Evolutionary conservation across 2,888 invertebrate genomes (phyloP).

Genomic region (Heliconius charithonia): DNA sequence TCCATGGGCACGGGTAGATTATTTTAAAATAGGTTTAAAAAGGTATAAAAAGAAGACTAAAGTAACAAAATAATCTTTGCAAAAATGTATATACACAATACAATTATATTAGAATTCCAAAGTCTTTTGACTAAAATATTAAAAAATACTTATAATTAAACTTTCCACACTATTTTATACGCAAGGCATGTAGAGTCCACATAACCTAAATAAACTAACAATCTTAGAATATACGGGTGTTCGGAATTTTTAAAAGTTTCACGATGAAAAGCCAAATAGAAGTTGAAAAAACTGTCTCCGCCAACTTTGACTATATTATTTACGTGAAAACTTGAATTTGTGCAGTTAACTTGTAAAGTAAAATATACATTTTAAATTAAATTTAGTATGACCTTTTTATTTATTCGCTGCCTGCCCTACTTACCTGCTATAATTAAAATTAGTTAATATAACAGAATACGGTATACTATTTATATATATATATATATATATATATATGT

Average conservation of each 20-base stretch:
- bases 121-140: no score
- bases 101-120: no score
- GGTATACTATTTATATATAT: no score
- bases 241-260: slow-evolving; percentile 17
- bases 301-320: slow-evolving; percentile 28
- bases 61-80: no score
- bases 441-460: not conserved
- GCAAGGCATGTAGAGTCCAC: no score
- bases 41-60: no score
- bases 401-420: slow-evolving; percentile 1
- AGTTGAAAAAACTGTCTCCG: slow-evolving; percentile 24
- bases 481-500: no score
- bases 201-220: slow-evolving; percentile 8
- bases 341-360: slow-evolving; percentile 14
- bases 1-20: no score
- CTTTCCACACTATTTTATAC: no score
- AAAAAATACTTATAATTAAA: no score
- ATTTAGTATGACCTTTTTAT: slow-evolving; percentile 16
- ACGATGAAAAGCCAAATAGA: slow-evolving; percentile 22
- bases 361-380: slow-evolving; percentile 20
- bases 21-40: no score
- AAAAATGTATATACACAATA: no score
- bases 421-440: not conserved
- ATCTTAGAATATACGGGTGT: slow-evolving; percentile 6
- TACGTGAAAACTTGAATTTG: slow-evolving; percentile 21